Percentiles rank a stretch among this genome's conserved stretches.
These are phyloP conservation scores for Fratercula arctica DNA, from an alignment of 2,797 vertebrate species.

Conservation along the genomic window DNA sequence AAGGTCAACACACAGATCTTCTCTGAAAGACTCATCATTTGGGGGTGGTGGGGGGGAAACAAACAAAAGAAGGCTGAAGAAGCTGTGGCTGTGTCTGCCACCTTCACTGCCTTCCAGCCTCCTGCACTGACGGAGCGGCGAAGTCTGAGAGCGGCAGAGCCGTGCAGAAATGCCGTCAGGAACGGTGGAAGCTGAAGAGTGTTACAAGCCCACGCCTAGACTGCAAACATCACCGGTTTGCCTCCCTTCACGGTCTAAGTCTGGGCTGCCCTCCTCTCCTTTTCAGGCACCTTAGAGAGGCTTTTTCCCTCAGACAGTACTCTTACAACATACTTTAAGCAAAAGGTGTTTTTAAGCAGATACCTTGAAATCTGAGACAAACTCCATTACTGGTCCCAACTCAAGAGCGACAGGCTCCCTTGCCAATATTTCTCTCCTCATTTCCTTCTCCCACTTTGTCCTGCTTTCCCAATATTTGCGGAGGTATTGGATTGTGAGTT, in stretches of 20 bases:
- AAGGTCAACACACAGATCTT: not conserved
- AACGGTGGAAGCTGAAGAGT: not conserved
- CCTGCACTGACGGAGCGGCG: not conserved
- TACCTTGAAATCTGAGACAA: conserved; percentile 29
- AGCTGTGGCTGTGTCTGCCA: not conserved
- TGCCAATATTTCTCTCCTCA: not conserved
- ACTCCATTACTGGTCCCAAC: not conserved
- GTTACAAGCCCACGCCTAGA: not conserved
- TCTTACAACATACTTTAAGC: not conserved
- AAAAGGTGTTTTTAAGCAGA: not conserved
- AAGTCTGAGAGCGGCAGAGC: accelerated
- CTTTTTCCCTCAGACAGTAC: not conserved
- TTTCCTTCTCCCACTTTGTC: conserved; percentile 23
- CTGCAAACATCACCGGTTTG: not conserved
- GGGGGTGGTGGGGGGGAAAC: too few species aligned
- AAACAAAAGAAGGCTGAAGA: not conserved
- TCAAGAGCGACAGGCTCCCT: not conserved
- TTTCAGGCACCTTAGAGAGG: not conserved
- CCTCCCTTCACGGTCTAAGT: not conserved
- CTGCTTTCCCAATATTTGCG: conserved; percentile 8
- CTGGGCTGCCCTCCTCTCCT: not conserved
- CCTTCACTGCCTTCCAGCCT: not conserved
- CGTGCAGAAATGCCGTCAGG: accelerated
- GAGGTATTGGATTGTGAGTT: conserved; percentile 37
- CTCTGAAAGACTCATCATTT: not conserved